Evolutionary conservation across 2,113 vertebrate species (phyloP).

Genomic region (Thalassarche chlororhynchos): DNA sequence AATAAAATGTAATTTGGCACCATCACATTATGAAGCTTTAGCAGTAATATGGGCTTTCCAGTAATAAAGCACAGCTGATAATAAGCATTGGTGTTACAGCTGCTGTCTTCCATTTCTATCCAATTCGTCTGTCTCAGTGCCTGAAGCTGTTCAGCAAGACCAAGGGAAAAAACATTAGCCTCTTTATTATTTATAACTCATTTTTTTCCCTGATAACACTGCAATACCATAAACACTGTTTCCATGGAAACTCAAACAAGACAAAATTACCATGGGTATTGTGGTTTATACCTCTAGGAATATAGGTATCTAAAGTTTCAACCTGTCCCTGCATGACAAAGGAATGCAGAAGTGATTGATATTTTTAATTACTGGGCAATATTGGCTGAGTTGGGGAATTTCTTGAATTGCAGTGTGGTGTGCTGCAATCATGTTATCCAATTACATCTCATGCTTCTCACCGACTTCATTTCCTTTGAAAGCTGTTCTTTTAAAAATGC

Average conservation of each 20-base stretch:
- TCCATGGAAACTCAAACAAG: constrained; percentile 73
- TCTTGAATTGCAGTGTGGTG: neutral
- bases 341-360: constrained; percentile 19
- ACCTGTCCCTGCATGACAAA: constrained; percentile 20
- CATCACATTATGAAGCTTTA: neutral
- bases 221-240: constrained; percentile 70
- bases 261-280: constrained; percentile 59
- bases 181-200: constrained; percentile 77
- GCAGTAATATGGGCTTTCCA: constrained; percentile 16
- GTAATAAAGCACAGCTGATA: constrained; percentile 46
- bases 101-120: constrained; percentile 59
- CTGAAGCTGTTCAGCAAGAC: constrained; percentile 68
- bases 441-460: neutral
- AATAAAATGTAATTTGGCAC: constrained; percentile 12
- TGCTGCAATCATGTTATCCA: neutral
- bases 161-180: constrained; percentile 69
- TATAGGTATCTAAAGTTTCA: constrained; percentile 55
- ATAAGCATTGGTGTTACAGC: constrained; percentile 52
- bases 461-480: neutral
- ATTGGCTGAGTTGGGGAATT: neutral
- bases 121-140: constrained; percentile 61
- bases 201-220: constrained; percentile 58
- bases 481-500: neutral
- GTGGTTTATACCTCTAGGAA: constrained; percentile 49
- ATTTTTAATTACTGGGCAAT: constrained; percentile 27